Percentiles rank a stretch among this genome's conserved stretches.
Evolutionary conservation across 2,113 vertebrate genomes (phyloP).

Genomic region (Alouatta palliata): DNA sequence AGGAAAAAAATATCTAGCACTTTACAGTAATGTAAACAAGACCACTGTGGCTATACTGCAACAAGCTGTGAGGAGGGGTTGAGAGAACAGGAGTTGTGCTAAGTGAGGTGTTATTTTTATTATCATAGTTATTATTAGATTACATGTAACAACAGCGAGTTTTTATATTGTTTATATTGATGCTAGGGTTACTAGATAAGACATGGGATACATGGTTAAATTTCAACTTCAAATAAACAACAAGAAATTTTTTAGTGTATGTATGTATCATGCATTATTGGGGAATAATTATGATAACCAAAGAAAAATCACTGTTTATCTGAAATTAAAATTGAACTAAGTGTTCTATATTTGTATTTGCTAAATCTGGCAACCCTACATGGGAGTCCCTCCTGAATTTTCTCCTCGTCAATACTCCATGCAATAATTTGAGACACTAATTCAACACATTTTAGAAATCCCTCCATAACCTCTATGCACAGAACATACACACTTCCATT

Average conservation of each 20-base stretch:
- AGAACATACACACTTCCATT: neutral
- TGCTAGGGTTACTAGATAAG: neutral
- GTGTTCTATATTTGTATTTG: neutral
- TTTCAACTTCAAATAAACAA: neutral
- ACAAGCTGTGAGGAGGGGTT: neutral
- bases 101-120: neutral
- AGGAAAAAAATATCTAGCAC: neutral
- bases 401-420: neutral
- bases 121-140: neutral
- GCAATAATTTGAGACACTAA: neutral
- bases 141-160: neutral
- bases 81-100: neutral
- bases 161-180: neutral
- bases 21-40: neutral
- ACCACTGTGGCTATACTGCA: neutral
- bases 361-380: neutral
- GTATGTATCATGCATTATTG: neutral
- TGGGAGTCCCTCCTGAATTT: neutral
- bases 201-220: neutral
- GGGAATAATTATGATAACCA: neutral
- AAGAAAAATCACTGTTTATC: neutral
- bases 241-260: neutral
- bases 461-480: neutral
- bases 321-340: neutral
- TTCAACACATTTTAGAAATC: neutral